phyloP scores from a whole-genome alignment of 1,140 invertebrate species.

The Ganaspis sp. region DNA sequence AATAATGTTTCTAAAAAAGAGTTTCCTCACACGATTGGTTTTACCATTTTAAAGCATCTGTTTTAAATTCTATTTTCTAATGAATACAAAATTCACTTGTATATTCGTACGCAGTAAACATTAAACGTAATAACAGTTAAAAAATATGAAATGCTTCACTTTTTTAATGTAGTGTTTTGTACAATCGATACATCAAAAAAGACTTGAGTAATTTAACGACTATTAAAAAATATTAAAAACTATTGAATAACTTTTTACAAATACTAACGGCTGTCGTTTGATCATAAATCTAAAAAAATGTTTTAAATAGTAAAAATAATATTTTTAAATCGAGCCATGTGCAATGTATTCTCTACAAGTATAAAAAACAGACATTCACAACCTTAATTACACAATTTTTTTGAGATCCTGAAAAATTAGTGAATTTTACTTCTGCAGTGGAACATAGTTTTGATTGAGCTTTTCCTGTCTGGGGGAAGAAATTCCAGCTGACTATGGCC shows the following conservation, averaged over 20 bases:
- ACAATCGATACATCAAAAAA: not conserved
- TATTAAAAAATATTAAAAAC: not conserved
- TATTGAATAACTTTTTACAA: not conserved
- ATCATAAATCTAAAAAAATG: not conserved
- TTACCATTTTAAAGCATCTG: too few species aligned
- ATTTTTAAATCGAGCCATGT: not conserved
- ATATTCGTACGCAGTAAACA: too few species aligned
- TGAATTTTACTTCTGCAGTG: constrained; percentile 41
- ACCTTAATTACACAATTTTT: not conserved
- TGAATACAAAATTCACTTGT: too few species aligned
- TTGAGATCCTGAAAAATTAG: not conserved
- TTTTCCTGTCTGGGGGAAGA: constrained; percentile 49
- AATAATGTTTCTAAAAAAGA: too few species aligned
- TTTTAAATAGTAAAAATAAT: constrained; percentile 5
- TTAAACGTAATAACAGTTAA: not conserved
- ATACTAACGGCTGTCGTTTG: constrained; percentile 2
- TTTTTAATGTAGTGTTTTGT: not conserved
- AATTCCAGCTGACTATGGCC: constrained; percentile 56
- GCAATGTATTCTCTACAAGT: not conserved
- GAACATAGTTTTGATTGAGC: constrained; percentile 52
- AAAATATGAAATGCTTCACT: not conserved
- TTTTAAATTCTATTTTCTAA: too few species aligned
- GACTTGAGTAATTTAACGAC: too few species aligned
- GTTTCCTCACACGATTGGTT: too few species aligned
- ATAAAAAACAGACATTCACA: constrained; percentile 11